phyloP scores from a whole-genome alignment of 2,113 vertebrate species.

The Nycticebus coucang region DNA sequence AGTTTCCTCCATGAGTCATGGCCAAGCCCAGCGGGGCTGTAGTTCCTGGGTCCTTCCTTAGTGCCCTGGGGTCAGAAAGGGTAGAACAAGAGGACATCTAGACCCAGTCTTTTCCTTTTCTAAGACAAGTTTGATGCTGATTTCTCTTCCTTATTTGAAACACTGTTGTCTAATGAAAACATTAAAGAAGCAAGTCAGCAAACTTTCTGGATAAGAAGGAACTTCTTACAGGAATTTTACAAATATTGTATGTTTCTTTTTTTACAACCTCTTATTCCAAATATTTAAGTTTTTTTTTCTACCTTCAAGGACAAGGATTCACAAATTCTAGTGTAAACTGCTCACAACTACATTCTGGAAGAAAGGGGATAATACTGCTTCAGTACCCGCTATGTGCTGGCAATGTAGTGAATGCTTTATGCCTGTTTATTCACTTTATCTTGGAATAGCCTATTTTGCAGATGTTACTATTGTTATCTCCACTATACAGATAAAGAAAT shows the following conservation, averaged over 20 bases:
- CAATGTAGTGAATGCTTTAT: not conserved
- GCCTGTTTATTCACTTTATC: not conserved
- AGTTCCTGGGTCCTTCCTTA: not conserved
- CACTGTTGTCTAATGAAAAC: not conserved
- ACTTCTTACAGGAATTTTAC: not conserved
- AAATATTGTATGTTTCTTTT: not conserved
- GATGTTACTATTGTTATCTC: not conserved
- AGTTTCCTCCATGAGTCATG: not conserved
- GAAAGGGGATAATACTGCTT: not conserved
- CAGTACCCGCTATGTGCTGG: not conserved
- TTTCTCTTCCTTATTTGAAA: not conserved
- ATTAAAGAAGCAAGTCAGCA: not conserved
- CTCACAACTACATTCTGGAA: not conserved
- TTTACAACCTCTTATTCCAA: not conserved
- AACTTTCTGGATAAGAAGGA: not conserved
- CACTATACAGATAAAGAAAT: not conserved
- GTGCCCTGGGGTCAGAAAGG: not conserved
- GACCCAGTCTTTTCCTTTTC: not conserved
- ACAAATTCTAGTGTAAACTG: not conserved
- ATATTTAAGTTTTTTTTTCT: conserved; percentile 39
- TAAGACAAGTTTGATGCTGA: not conserved
- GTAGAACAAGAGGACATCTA: not conserved
- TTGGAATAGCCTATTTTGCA: not conserved
- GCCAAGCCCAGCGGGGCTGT: not conserved
- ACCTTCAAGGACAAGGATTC: not conserved